Conservation (phyloP, 2,113 vertebrate species). For the Muntiacus reevesi region DNA sequence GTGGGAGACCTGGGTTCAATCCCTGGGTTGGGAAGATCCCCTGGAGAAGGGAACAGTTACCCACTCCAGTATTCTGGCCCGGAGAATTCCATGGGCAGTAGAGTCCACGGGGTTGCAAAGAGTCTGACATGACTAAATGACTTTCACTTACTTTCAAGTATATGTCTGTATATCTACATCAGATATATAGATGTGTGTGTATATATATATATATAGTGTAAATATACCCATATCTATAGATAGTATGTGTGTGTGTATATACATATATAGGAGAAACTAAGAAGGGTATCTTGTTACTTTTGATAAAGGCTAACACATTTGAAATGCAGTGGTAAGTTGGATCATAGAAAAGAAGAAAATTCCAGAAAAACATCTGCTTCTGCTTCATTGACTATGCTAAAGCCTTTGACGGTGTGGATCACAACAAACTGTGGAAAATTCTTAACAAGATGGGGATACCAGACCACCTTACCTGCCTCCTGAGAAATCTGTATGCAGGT, state of each 20-base stretch:
- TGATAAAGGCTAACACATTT: neutral
- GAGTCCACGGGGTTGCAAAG: neutral
- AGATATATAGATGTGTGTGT: neutral
- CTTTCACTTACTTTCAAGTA: neutral
- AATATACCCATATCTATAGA: neutral
- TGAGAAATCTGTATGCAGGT: neutral
- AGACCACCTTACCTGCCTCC: neutral
- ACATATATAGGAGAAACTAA: neutral
- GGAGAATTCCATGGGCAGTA: neutral
- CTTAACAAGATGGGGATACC: neutral
- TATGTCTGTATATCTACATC: neutral
- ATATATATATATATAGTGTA: neutral
- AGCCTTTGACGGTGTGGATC: neutral
- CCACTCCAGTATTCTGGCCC: neutral
- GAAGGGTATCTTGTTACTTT: neutral
- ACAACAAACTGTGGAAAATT: neutral
- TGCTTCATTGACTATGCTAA: neutral
- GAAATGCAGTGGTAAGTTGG: neutral
- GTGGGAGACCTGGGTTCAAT: neutral
- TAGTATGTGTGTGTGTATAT: neutral
- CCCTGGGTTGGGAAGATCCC: neutral
- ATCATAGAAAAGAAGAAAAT: neutral
- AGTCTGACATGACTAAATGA: neutral
- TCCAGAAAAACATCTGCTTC: neutral
- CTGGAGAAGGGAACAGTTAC: neutral